Evolutionary conservation across 2,113 vertebrate genomes (phyloP).

Genomic region (Platysternon megacephalum): DNA sequence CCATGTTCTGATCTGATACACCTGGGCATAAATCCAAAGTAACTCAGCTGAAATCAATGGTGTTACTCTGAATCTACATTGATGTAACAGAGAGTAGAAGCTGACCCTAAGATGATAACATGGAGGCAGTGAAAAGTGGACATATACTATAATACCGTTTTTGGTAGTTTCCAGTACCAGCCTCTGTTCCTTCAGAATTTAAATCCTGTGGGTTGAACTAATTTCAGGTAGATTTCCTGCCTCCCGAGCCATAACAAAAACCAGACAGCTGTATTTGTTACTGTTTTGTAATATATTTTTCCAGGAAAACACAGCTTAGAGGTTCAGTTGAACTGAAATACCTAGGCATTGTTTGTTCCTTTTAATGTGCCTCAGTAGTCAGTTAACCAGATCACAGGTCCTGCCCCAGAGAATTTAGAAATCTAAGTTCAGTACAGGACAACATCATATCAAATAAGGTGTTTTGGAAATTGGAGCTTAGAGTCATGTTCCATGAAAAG

Average conservation of each 20-base stretch:
- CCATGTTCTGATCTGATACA: neutral
- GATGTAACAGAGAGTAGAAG: neutral
- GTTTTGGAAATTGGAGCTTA: neutral
- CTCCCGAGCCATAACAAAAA: slow-evolving; percentile 50
- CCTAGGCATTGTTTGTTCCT: neutral
- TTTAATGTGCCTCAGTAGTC: neutral
- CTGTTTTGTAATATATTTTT: slow-evolving; percentile 49
- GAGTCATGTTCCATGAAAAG: neutral
- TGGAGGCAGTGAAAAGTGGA: slow-evolving; percentile 14
- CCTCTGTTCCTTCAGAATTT: slow-evolving; percentile 23
- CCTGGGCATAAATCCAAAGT: neutral
- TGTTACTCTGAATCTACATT: neutral
- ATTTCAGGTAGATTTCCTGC: slow-evolving; percentile 33
- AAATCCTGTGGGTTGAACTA: slow-evolving; percentile 5
- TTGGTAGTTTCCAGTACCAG: slow-evolving; percentile 1
- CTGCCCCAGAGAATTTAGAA: neutral
- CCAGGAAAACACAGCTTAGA: slow-evolving; percentile 47
- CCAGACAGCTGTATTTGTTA: slow-evolving; percentile 60
- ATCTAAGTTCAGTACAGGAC: neutral
- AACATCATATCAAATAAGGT: neutral
- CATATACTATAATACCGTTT: neutral
- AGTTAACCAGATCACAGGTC: neutral
- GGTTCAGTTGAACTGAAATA: slow-evolving; percentile 12
- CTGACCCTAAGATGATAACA: neutral
- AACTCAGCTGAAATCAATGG: neutral